These are phyloP conservation scores for Portunus trituberculatus DNA, from an alignment of 1,140 invertebrate genomes.

Conservation along the genomic window DNA sequence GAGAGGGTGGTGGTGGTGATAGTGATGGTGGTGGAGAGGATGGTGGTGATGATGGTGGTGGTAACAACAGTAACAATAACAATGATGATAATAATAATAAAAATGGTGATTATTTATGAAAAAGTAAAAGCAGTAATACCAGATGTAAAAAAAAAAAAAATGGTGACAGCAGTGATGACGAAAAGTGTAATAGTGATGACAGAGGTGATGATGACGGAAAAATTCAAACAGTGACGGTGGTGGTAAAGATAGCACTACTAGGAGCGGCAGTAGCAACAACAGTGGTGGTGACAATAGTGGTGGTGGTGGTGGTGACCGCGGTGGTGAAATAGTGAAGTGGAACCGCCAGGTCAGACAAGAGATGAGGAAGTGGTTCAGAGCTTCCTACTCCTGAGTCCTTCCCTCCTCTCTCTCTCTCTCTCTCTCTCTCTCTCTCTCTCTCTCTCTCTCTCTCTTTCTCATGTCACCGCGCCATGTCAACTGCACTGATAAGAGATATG, in stretches of 20 bases:
- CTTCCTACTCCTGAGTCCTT: background rate
- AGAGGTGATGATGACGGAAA: background rate
- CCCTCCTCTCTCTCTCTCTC: background rate
- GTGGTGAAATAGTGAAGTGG: background rate
- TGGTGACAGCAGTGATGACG: background rate
- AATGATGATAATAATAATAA: slow-evolving; percentile 33
- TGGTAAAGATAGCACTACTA: background rate
- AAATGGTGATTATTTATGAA: background rate
- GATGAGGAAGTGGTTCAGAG: background rate
- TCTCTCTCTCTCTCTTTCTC: background rate
- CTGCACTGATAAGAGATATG: background rate
- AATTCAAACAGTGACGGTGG: background rate
- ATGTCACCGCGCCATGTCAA: background rate
- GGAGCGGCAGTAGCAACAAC: no score
- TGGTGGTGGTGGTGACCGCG: background rate
- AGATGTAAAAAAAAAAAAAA: no score
- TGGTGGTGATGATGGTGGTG: background rate
- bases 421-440: background rate
- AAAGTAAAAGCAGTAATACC: no score
- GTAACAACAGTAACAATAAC: slow-evolving; percentile 28
- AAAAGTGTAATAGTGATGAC: background rate
- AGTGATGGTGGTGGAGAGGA: background rate
- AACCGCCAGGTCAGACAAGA: background rate
- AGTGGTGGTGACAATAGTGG: background rate
- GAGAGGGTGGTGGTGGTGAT: background rate